Conservation (phyloP, 64 coral and sea anemone genomes). For the Stichodactyla mertensii region DNA sequence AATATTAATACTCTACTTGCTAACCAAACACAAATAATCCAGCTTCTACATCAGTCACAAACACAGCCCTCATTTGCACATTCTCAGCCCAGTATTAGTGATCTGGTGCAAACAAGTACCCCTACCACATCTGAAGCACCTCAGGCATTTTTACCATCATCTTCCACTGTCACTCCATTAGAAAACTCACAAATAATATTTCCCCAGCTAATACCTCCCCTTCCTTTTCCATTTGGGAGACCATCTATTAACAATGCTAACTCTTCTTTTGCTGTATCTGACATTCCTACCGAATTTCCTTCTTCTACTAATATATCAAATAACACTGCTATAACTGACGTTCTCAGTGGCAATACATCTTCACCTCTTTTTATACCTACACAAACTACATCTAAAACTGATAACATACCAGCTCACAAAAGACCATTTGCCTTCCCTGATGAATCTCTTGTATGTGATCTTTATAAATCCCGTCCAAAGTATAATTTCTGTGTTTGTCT, state of each 20-base stretch:
- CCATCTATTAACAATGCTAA: not conserved
- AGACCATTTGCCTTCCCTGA: not conserved
- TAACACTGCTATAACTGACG: not conserved
- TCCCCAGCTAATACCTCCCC: not conserved
- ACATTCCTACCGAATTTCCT: not conserved
- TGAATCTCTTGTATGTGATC: not conserved
- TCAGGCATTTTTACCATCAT: too few relatives aligned
- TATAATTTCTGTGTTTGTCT: constrained; percentile 14
- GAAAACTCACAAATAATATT: not conserved
- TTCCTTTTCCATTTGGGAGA: not conserved
- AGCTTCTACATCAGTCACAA: too few relatives aligned
- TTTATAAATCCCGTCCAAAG: not conserved
- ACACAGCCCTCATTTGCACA: too few relatives aligned
- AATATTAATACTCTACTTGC: too few relatives aligned
- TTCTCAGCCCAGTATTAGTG: too few relatives aligned
- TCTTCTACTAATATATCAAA: not conserved
- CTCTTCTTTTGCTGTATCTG: not conserved
- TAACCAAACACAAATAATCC: too few relatives aligned
- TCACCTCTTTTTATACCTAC: not conserved
- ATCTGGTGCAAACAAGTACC: not conserved
- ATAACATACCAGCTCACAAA: not conserved
- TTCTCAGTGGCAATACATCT: not conserved
- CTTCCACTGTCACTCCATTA: not conserved
- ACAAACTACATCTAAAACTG: not conserved
- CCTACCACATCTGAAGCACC: not conserved